These are phyloP conservation scores for Madoqua kirkii DNA, from an alignment of 2,113 vertebrate species.

Conservation along the genomic window DNA sequence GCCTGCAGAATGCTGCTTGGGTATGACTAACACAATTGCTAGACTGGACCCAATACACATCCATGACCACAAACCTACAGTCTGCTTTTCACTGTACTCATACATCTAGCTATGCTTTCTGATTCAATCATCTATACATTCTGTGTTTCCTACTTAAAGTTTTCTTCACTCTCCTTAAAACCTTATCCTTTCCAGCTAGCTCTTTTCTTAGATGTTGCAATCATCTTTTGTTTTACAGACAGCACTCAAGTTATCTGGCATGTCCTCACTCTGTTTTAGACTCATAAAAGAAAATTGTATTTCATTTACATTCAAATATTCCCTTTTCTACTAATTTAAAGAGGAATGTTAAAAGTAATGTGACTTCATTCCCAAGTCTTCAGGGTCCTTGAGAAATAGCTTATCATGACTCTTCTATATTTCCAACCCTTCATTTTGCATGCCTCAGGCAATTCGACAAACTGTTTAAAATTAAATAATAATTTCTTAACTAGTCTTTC, in stretches of 20 bases:
- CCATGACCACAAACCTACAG: not conserved
- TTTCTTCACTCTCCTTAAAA: not conserved
- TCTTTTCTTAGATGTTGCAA: not conserved
- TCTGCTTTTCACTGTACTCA: not conserved
- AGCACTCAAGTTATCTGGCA: not conserved
- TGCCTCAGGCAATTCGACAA: not conserved
- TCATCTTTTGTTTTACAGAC: not conserved
- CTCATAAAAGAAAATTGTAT: not conserved
- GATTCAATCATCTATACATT: not conserved
- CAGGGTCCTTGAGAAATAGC: not conserved
- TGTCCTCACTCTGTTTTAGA: not conserved
- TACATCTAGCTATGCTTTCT: not conserved
- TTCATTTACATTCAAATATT: not conserved
- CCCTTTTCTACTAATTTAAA: not conserved
- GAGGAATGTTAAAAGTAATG: not conserved
- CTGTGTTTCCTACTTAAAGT: not conserved
- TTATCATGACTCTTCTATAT: not conserved
- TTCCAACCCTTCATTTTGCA: not conserved
- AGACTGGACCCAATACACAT: not conserved
- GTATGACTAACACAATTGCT: not conserved
- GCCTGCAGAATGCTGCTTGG: not conserved
- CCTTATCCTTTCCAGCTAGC: not conserved
- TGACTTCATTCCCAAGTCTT: not conserved
- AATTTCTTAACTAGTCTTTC: not conserved
- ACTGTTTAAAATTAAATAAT: not conserved